phyloP scores from a whole-genome alignment of 2,888 invertebrate genomes.

The Euplexia lucipara region DNA sequence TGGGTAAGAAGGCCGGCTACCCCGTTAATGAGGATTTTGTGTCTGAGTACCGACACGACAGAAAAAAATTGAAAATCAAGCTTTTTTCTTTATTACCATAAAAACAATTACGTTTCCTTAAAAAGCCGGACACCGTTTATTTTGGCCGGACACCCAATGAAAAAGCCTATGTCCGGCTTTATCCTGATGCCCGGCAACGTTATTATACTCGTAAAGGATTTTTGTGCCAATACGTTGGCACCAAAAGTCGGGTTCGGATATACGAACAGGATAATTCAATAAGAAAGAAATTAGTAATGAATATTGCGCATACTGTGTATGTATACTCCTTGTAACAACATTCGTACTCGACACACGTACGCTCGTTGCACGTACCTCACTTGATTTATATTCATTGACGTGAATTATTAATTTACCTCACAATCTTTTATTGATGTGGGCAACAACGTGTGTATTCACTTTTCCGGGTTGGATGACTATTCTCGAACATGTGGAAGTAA shows the following conservation, averaged over 20 bases:
- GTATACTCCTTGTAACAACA: not conserved
- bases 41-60: no score
- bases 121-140: no score
- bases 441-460: conserved; percentile 32
- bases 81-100: no score
- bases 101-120: no score
- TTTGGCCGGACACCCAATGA: no score
- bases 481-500: not conserved
- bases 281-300: conserved; percentile 9
- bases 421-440: conserved; percentile 62
- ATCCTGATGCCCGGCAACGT: no score
- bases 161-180: no score
- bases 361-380: conserved; percentile 58
- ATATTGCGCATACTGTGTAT: conserved; percentile 11
- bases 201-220: no score
- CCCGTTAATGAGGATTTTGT: no score
- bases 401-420: conserved; percentile 66
- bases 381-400: conserved; percentile 65
- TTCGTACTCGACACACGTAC: conserved; percentile 50
- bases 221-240: not conserved
- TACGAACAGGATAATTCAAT: conserved; percentile 1
- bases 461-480: conserved; percentile 47
- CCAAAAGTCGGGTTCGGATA: not conserved
- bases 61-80: no score
- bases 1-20: no score